Base-by-base conservation (phyloP, 2,888 invertebrate species). In the Rotaria macrura region DNA sequence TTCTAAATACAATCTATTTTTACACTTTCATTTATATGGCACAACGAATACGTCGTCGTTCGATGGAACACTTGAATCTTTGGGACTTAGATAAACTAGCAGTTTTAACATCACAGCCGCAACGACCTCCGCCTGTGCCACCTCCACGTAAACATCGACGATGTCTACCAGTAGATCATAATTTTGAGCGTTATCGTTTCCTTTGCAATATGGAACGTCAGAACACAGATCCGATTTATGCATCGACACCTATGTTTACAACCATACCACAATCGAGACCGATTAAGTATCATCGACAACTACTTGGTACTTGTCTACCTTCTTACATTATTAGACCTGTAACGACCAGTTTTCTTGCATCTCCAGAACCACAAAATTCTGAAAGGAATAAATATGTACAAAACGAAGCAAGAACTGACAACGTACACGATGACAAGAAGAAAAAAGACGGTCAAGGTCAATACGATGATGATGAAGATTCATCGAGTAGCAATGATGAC, bases 1-100 rank as follows among this genome's bases (percentile, higher is more conserved):
- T 88, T 84, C 90, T 90, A 88, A 47, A 87, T 12, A 43, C 10
- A 79, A 49, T 14, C 2, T 52, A 52, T 20, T 2, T 17, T 52
- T 52, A 52, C 12, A 0, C 5, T 25, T 34, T n/a, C 25, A n/a
- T n/a, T n/a, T n/a, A 6, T 38, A 79, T 79, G 43, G n/a, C 43
- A 25, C 43, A 38, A 25, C 20, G 43, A 79, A 40, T n/a, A 25
- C 43, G 79, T 79, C 79, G 79, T 40, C 25, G 25, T 43, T 79
- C 79, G 12, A 79, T 79, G 79, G 43, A 79, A 79, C 40, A 25
- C 12, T 79, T 79, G 43, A 20, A 79, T 34, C 25, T 79, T n/a
- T 79, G 43, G 10, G 79, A 79, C 34, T 23, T 43, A 12, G 43
- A 79, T 79, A 43, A 40, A 43, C 43, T 43, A 25, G 0, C 10